phyloP scores from a whole-genome alignment of 2,797 vertebrate genomes.

The Cryptoprocta ferox region DNA sequence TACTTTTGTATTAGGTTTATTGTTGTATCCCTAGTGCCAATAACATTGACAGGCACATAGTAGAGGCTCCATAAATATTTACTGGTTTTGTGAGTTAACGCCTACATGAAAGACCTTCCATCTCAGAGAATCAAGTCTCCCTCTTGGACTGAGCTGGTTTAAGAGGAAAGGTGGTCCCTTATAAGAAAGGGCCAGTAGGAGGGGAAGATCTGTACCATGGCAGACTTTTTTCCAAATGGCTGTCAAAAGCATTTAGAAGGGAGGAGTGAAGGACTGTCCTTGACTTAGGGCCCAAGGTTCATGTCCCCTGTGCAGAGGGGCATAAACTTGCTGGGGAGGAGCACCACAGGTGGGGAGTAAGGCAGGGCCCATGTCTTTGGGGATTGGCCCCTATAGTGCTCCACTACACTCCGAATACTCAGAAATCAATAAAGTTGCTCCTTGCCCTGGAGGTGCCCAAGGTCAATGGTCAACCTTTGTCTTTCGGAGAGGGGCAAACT shows the following conservation, averaged over 20 bases:
- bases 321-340: neutral
- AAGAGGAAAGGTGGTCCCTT: neutral
- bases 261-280: neutral
- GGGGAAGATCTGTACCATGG: no score
- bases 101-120: neutral
- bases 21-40: neutral
- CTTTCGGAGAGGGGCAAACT: neutral
- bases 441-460: neutral
- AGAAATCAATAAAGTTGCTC: neutral
- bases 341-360: neutral
- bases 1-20: neutral
- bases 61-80: neutral
- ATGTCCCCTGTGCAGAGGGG: no score
- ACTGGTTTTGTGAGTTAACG: neutral
- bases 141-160: neutral
- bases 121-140: neutral
- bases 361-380: neutral
- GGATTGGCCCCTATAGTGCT: neutral
- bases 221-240: neutral
- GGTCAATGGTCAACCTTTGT: neutral
- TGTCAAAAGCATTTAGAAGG: neutral
- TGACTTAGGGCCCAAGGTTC: neutral
- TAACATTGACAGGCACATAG: neutral
- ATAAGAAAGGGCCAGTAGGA: neutral
- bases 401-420: neutral